Conservation (phyloP, 2,888 invertebrate genomes). For the Tetrapedia diversipes region DNA sequence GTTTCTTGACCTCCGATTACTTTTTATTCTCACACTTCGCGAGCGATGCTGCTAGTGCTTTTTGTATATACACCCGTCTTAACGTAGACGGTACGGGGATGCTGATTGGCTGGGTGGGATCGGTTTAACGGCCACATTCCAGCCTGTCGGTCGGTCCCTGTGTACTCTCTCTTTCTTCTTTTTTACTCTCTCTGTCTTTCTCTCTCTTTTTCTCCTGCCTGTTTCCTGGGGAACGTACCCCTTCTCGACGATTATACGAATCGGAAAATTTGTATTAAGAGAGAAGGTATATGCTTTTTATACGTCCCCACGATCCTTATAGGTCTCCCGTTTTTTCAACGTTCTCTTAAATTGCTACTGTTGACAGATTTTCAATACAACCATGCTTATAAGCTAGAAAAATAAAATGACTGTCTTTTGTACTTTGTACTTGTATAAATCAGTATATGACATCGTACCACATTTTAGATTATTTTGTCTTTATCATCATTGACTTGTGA, state of each 20-base stretch:
- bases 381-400: conserved; percentile 39
- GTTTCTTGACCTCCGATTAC: conserved; percentile 55
- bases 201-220: conserved; percentile 31
- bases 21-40: conserved; percentile 53
- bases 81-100: conserved; percentile 62
- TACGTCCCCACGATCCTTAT: neutral
- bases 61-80: conserved; percentile 47
- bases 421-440: too few species aligned
- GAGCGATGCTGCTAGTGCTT: conserved; percentile 42
- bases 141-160: conserved; percentile 65
- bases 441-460: neutral
- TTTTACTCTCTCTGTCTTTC: conserved; percentile 10
- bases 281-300: conserved; percentile 6
- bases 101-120: conserved; percentile 73
- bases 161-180: conserved; percentile 31
- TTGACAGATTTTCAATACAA: conserved; percentile 34
- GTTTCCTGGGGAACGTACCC: conserved; percentile 48
- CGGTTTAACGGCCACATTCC: conserved; percentile 76
- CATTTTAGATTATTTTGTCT: conserved; percentile 1
- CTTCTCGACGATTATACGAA: conserved; percentile 37
- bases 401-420: neutral
- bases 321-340: conserved; percentile 4
- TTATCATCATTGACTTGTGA: neutral
- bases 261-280: conserved; percentile 52
- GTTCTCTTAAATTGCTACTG: neutral